Evolutionary conservation across 2,888 invertebrate genomes (phyloP), one percentile per base, ranked within the genome.

Genomic region (Chaetoderma sp.): DNA sequence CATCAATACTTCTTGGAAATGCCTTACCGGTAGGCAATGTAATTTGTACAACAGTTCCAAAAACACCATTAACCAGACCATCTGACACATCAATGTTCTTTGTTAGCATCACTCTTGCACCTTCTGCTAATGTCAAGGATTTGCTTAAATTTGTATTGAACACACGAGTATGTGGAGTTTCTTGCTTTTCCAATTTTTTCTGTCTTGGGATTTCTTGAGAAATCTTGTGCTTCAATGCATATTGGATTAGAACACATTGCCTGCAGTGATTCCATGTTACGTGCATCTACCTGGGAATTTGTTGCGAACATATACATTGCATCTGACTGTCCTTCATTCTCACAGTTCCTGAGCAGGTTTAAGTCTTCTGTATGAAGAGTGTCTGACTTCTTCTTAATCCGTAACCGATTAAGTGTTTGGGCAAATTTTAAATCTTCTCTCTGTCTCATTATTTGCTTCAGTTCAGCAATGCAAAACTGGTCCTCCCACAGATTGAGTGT

Each of bases 231-330:
- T 39, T 50, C 42, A 32, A 68, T 54, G 6, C 44, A 21, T 36
- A 61, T 58, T 13, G 55, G 13, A 21, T 65, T 45, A 27, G 21
- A 16, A 30, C 55, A 50, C n/a, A 25, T 13, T 54, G 6, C 36
- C 21, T 33, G 21, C 21, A 64, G 25, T 55, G 57, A 58, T n/a
- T 36, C 47, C 4, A 49, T 13, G 39, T 68, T 68, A 44, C 58
- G 36, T 44, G 8, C 47, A 42, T 68, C 52, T 1, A 60, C 61
- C 27, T 65, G 64, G 3, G 42, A 58, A 58, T 68, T 68, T 21
- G 64, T 65, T 33, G 68, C 33, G 58, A 32, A 68, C 21, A 65
- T 58, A 57, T 68, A 64, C 13, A 68, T 28, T n/a, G 33, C 44
- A 47, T 67, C 56, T 30, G 44, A 45, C 33, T 56, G 33, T 55